These are phyloP conservation scores for Pocillopora damicornis DNA, from an alignment of 64 coral and sea anemone genomes.

Conservation along the genomic window DNA sequence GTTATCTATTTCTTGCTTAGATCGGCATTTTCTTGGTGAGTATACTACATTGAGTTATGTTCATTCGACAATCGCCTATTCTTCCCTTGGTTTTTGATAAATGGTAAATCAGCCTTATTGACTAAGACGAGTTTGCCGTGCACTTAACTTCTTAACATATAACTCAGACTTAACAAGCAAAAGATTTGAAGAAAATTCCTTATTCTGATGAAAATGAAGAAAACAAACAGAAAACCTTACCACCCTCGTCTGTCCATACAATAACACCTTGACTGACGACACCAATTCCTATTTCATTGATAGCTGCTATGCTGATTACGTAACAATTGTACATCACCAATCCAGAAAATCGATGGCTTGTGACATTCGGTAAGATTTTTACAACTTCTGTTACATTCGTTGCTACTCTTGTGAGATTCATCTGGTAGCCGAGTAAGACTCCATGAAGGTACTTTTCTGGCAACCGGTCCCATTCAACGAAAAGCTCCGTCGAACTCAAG, in stretches of 20 bases:
- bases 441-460: not conserved
- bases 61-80: no score
- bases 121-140: no score
- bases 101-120: no score
- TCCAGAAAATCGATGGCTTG: conserved; percentile 1
- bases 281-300: conserved; percentile 42
- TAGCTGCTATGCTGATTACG: conserved; percentile 31
- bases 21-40: no score
- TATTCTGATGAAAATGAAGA: not conserved
- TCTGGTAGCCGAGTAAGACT: conserved; percentile 18
- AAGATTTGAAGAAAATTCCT: no score
- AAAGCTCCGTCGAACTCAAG: conserved; percentile 17
- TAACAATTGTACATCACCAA: conserved; percentile 45
- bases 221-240: conserved; percentile 18
- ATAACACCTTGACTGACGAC: conserved; percentile 1
- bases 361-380: conserved; percentile 17
- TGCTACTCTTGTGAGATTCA: not conserved
- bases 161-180: no score
- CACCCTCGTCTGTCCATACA: conserved; percentile 49
- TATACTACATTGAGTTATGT: no score
- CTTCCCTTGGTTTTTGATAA: no score
- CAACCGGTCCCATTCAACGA: conserved; percentile 28
- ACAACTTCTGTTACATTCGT: conserved; percentile 7
- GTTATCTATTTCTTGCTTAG: no score
- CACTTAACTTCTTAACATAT: no score